A percentile compares a stretch with the other conserved stretches of the same genome.
Conservation (phyloP, 2,113 vertebrate genomes). For the Cephalopholis sonnerati region DNA sequence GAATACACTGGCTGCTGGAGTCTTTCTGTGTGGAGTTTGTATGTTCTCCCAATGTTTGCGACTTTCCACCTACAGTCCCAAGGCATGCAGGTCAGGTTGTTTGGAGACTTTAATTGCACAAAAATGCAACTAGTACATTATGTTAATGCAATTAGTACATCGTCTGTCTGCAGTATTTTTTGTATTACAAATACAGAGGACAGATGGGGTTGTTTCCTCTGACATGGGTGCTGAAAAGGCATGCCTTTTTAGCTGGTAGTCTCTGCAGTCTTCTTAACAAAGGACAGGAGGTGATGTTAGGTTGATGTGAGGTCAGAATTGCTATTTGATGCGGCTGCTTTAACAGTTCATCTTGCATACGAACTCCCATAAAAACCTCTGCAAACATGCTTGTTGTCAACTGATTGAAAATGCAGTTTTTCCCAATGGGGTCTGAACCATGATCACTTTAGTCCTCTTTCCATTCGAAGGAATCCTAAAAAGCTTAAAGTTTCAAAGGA, state of each 20-base stretch:
- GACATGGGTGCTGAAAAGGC: not conserved
- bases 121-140: not conserved
- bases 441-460: not conserved
- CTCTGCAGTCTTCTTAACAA: not conserved
- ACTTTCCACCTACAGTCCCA: not conserved
- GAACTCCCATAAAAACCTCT: not conserved
- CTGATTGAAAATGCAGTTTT: not conserved
- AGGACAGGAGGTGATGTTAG: not conserved
- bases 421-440: not conserved
- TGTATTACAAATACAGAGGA: slow-evolving; percentile 4
- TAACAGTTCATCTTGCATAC: not conserved
- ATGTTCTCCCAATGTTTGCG: not conserved
- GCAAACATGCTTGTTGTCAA: not conserved
- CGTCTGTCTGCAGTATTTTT: not conserved
- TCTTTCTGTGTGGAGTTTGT: not conserved
- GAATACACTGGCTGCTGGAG: not conserved
- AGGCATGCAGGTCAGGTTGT: not conserved
- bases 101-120: not conserved
- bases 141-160: slow-evolving; percentile 11
- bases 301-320: not conserved
- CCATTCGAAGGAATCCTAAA: not conserved
- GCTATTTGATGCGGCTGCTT: not conserved
- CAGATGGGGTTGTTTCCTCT: not conserved
- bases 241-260: not conserved
- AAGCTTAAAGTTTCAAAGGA: not conserved